Base-by-base conservation (phyloP, 2,113 vertebrate species). In the Peucedramus taeniatus region DNA sequence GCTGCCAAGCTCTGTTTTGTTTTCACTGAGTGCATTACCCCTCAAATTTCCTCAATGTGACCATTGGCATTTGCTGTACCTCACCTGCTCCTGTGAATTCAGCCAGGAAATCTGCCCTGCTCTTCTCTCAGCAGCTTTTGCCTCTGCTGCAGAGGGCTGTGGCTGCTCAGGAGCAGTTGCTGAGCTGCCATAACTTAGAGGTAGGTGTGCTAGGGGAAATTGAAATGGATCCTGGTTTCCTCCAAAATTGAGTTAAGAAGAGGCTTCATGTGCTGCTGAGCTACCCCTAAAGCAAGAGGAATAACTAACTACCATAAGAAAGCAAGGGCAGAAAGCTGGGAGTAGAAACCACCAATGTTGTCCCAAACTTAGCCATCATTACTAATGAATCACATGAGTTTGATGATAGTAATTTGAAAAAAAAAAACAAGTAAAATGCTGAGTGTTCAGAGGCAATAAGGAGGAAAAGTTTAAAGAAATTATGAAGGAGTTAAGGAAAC, bases 151-250 rank as follows among this genome's bases (percentile, higher is more conserved):
- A 80, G 61, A 76, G 30, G 39, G 39, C 39, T 7, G 2, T 66
- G n/a, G 56, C 51, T 40, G 27, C 39, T 83, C 45, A 45, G 71
- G 28, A 86, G 23, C 59, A 90, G 70, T 15, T 85, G 78, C 82
- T 80, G 92, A 72, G n/a, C 53, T 88, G 61, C 45, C 63, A 63
- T 94, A 85, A 90, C 80, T 90, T 92, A 97, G 23, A 77, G n/a
- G 31, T 63, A 65, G 53, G 15, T 82, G 49, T 42, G 60, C 35
- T 60, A 79, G 37, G 33, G 85, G 59, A 93, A 92, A 85, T 53
- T 49, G 74, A 91, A 90, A 88, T 50, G 15, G 23, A 30, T 79
- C 23, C 42, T 77, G 35, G 18, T 88, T 94, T 95, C 63, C 79
- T 95, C 23, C 54, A 65, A 33, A 80, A 23, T 20, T 40, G 28